Evolutionary conservation across 2,888 invertebrate species (phyloP).

Genomic region (Cantharis rustica): DNA sequence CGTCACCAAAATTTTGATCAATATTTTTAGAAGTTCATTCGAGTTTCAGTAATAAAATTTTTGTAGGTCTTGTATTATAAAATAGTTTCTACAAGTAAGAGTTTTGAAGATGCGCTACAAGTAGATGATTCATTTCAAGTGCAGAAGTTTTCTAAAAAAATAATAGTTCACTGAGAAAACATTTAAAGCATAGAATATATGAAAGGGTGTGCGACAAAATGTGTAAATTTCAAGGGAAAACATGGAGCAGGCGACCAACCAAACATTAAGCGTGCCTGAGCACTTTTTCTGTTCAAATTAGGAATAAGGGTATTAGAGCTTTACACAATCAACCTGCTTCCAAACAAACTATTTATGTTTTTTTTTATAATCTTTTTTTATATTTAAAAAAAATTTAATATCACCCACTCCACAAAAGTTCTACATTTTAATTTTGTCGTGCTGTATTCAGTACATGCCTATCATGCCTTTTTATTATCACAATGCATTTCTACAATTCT

Average conservation of each 20-base stretch:
- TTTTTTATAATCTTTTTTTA: slow-evolving; percentile 5
- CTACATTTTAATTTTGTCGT: slow-evolving; percentile 11
- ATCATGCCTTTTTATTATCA: slow-evolving; percentile 15
- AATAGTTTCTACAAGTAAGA: slow-evolving; percentile 6
- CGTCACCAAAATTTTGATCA: not conserved
- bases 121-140: slow-evolving; percentile 23
- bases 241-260: slow-evolving; percentile 62
- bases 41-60: not conserved
- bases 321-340: slow-evolving; percentile 30
- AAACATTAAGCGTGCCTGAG: slow-evolving; percentile 54
- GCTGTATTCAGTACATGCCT: slow-evolving; percentile 15
- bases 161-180: slow-evolving; percentile 40
- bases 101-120: slow-evolving; percentile 21
- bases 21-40: not conserved
- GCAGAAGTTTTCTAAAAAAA: slow-evolving; percentile 28
- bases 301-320: slow-evolving; percentile 57
- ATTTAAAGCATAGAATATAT: slow-evolving; percentile 50
- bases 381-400: not conserved
- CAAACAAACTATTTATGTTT: slow-evolving; percentile 31
- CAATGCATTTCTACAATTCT: slow-evolving; percentile 9
- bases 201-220: slow-evolving; percentile 56
- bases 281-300: slow-evolving; percentile 46
- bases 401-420: slow-evolving; percentile 15
- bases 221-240: slow-evolving; percentile 58
- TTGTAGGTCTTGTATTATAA: slow-evolving; percentile 3